These are phyloP conservation scores for Proteles cristata DNA, from an alignment of 2,113 vertebrate species.

Conservation along the genomic window DNA sequence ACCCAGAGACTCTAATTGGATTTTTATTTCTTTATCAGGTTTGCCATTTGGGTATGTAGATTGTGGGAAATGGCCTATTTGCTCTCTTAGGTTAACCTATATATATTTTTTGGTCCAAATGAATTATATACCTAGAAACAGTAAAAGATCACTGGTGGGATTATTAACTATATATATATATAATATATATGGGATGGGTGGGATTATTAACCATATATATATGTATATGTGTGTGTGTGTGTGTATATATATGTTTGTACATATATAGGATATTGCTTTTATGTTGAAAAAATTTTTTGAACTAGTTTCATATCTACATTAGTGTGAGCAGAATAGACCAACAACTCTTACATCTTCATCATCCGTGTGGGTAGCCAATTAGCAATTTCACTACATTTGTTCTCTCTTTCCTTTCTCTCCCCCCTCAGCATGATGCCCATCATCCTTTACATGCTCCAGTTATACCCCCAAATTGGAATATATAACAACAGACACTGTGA, in stretches of 20 bases:
- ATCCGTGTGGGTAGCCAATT: not conserved
- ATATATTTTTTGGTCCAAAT: not conserved
- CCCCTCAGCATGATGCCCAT: not conserved
- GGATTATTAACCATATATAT: too few relatives aligned
- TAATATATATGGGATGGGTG: not conserved
- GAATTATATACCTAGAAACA: not conserved
- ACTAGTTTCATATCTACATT: not conserved
- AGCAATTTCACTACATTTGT: not conserved
- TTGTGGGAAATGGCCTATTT: not conserved
- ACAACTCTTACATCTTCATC: not conserved
- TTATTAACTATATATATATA: too few relatives aligned
- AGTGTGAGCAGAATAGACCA: not conserved
- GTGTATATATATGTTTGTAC: too few relatives aligned
- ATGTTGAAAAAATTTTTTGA: not conserved
- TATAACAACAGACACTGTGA: not conserved
- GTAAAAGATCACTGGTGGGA: not conserved
- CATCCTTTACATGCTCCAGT: not conserved
- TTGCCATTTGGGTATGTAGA: not conserved
- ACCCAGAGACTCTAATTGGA: too few relatives aligned
- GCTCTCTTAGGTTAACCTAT: not conserved
- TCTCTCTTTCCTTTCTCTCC: not conserved
- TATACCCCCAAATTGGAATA: not conserved
- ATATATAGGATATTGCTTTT: not conserved
- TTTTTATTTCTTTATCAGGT: constrained; percentile 21
- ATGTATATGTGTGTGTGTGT: too few relatives aligned